Evolutionary conservation across 2,888 invertebrate genomes (phyloP), one percentile per base, ranked within the genome.

Genomic region (Serripes groenlandicus): DNA sequence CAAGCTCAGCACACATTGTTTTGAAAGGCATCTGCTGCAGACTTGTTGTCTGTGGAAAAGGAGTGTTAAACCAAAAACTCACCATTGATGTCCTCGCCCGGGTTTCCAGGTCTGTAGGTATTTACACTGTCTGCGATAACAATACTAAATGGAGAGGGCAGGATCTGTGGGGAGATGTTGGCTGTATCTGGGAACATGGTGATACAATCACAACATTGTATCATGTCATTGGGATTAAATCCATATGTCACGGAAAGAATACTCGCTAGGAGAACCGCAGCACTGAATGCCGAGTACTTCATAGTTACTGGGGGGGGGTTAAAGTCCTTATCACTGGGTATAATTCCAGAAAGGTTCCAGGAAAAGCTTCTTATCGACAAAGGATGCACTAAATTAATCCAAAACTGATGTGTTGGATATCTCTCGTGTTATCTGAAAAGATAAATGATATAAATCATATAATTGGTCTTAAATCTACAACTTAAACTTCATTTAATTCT

Each of bases 111-210:
- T 35, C 66, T 66, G 35, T 82, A 83, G 9, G 28, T 18, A 21
- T 21, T 58, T 5, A 21, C 34, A 28, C 35, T 26, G 18, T 32
- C 60, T 1, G 74, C 73, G 58, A 92, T 88, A 32, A 80, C 69
- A 32, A 92, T 91, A 34, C 81, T 78, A 72, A 91, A 92, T 32
- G 92, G 92, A 23, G 92, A 92, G 7, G 91, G 92, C 49, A 89
- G 60, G 34, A 89, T 75, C 68, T 92, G 91, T 0, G 92, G 91
- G 1, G 80, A n/a, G 4, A 71, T 42, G 11, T 35, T 60, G 4
- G 78, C 72, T 3, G 69, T 52, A 30, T 64, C 71, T 23, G 91
- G 90, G 56, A 66, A 78, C 81, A 90, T 78, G 34, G 81, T 62
- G 18, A 62, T 69, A 83, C 91, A 91, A n/a, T 68, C 21, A 70